Conservation (phyloP, 2,113 vertebrate genomes). For the Oncorhynchus masou region DNA sequence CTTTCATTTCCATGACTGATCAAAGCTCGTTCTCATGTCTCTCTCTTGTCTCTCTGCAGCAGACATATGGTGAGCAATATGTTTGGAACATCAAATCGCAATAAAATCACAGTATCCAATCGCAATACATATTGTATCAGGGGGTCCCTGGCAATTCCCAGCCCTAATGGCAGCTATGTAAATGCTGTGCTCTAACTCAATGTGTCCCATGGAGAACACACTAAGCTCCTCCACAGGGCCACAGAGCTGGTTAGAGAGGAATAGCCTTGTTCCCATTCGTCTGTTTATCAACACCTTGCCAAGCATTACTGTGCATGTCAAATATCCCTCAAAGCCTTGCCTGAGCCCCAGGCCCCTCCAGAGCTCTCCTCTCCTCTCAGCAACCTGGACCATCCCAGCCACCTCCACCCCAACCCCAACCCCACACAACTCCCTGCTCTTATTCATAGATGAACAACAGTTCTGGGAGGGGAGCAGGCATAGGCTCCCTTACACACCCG, state of each 20-base stretch:
- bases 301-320: conserved; percentile 29
- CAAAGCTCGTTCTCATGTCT: no score
- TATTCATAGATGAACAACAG: conserved; percentile 23
- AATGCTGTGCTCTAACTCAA: not conserved
- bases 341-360: conserved; percentile 29
- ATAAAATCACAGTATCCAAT: no score
- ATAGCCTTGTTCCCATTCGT: conserved; percentile 11
- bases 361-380: conserved; percentile 16
- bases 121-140: no score
- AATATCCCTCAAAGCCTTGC: conserved; percentile 17
- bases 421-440: not conserved
- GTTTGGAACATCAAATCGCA: no score
- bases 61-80: no score
- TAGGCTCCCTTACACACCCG: conserved; percentile 5
- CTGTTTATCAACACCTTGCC: conserved; percentile 44
- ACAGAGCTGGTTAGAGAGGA: conserved; percentile 15
- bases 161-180: not conserved
- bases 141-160: no score
- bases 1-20: no score
- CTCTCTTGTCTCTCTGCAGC: no score
- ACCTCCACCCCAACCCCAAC: not conserved
- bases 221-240: not conserved
- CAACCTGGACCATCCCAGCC: conserved; percentile 2
- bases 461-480: not conserved
- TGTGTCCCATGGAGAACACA: not conserved